Base-by-base conservation (phyloP, 2,797 vertebrate species). In the Xerus rutilus region DNA sequence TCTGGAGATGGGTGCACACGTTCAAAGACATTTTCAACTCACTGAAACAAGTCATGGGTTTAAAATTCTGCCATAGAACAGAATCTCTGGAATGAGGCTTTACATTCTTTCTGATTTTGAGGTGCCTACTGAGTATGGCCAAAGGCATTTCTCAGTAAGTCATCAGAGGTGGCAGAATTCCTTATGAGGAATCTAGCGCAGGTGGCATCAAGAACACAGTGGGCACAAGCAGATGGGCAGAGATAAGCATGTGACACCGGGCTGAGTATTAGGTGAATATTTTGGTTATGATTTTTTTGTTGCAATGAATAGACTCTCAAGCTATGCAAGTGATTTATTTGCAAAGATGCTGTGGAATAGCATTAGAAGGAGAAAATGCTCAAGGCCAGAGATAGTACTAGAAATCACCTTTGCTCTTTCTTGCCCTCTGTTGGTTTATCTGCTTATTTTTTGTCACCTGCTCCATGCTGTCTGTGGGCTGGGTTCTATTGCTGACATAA, bases 11-110 rank as follows among this genome's bases (percentile, higher is more conserved):
- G 73, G 87, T 39, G 91, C 95, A 94, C 49, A 84, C 4, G 14
- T 94, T 93, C 85, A 93, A 93, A 96, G 97, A 96, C 97, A 98
- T 97, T 96, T 78, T 94, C 93, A 98, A 97, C 87, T 57, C 73
- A 94, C 96, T 97, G 89, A 96, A 97, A 98, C 91, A 96, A 11
- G 12, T 95, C 15, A 94, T 90, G 91, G 45, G 14, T 96, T 98
- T 97, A 96, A 97, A 97, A 96, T 62, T 94, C 78, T 91, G 3
- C 96, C 94, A 84, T 32, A 21, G 84, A 98, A 73, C 91, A 89
- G 82, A 88, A 92, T 91, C 77, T 92, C 94, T 74, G 92, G 77
- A 88, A 95, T 64, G 93, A 97, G 62, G 77, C 90, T 93, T 92
- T 72, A 39, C 65, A 2, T 93, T 86, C 86, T 93, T 95, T 90